Percentiles rank a stretch among this genome's conserved stretches.
phyloP scores from a whole-genome alignment of 2,113 vertebrate genomes.

The Thunnus maccoyii region DNA sequence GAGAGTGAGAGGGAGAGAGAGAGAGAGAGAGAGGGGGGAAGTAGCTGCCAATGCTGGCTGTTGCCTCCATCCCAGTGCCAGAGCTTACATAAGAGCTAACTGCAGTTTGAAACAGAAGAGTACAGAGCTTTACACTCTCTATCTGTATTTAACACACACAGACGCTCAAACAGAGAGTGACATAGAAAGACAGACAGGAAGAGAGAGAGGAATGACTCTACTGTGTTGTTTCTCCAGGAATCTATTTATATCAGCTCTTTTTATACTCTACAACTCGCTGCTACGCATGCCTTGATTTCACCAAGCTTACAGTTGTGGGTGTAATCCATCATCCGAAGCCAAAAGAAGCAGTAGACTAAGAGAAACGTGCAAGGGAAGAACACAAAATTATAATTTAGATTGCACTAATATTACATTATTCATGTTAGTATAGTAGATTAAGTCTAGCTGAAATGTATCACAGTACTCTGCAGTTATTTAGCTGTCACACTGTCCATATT shows the following conservation, averaged over 20 bases:
- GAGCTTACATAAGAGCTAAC: conserved; percentile 74
- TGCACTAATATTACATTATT: not conserved
- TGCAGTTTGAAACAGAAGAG: conserved; percentile 52
- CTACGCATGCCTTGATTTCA: conserved; percentile 27
- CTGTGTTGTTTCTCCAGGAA: conserved; percentile 6
- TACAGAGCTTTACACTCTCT: conserved; percentile 31
- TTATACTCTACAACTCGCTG: not conserved
- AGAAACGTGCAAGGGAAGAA: not conserved
- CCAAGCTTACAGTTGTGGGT: conserved; percentile 17
- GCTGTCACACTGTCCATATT: not conserved
- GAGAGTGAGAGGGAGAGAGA: conserved; percentile 31
- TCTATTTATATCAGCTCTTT: conserved; percentile 42
- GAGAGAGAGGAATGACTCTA: not conserved
- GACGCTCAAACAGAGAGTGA: conserved; percentile 3
- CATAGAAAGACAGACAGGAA: not conserved
- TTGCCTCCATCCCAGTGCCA: conserved; percentile 53
- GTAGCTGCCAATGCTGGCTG: conserved; percentile 54
- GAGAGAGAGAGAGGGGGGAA: conserved; percentile 4
- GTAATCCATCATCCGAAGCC: not conserved
- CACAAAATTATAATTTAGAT: not conserved
- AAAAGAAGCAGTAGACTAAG: not conserved
- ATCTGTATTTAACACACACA: conserved; percentile 40
- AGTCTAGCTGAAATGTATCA: no score
- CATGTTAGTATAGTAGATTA: no score
- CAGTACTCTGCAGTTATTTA: not conserved